These are phyloP conservation scores for Nyleta sp. DNA, from an alignment of 2,888 invertebrate species.

Conservation along the genomic window DNA sequence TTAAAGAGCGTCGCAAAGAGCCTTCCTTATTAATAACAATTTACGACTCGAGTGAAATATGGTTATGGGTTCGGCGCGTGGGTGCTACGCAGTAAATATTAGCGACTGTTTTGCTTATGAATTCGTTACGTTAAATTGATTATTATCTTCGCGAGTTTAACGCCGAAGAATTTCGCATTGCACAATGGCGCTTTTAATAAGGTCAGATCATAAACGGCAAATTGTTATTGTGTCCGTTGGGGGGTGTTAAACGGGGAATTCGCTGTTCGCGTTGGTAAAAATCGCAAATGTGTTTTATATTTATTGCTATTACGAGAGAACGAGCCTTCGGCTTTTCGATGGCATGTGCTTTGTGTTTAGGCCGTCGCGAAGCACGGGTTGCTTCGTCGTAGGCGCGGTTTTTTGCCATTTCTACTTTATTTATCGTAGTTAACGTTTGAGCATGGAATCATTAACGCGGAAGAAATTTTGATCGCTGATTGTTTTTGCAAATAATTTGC, in stretches of 20 bases:
- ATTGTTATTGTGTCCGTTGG: slow-evolving; percentile 12
- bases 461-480: not conserved
- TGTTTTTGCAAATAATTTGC: no score
- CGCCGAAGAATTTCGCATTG: not conserved
- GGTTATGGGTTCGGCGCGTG: slow-evolving; percentile 18
- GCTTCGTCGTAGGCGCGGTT: not conserved
- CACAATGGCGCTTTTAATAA: slow-evolving; percentile 18
- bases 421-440: not conserved
- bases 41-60: slow-evolving; percentile 4
- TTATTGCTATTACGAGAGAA: slow-evolving; percentile 1
- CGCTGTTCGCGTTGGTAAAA: not conserved
- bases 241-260: not conserved
- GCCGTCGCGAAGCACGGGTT: not conserved
- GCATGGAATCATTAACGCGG: not conserved
- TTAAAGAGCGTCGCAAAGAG: not conserved
- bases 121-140: slow-evolving; percentile 27
- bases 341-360: slow-evolving; percentile 7
- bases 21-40: slow-evolving; percentile 3
- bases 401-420: not conserved
- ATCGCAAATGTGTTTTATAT: not conserved
- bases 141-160: not conserved
- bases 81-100: slow-evolving; percentile 14
- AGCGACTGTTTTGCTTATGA: slow-evolving; percentile 17
- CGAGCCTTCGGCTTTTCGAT: not conserved
- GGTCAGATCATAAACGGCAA: slow-evolving; percentile 17